Evolutionary conservation across 2,113 vertebrate species (phyloP), one percentile per base, ranked within the genome.

Genomic region (Grallaria varia): DNA sequence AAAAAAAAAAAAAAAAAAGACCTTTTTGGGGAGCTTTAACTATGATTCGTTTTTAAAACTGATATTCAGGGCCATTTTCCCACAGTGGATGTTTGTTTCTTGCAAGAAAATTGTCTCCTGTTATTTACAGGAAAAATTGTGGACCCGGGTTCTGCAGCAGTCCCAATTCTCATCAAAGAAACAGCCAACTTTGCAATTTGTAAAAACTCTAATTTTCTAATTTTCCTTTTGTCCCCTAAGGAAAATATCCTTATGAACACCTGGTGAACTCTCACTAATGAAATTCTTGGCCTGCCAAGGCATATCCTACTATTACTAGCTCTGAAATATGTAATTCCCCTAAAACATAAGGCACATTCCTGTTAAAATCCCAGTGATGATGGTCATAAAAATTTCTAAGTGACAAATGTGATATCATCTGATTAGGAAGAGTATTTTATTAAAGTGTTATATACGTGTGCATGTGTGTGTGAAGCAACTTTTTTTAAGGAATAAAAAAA

Each of bases 121-220:
- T 66, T 85, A 81, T 53, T 84, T 68, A 44, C 17, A 90, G n/a
- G 64, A 63, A 82, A 13, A 73, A 52, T 7, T 31, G n/a, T 62
- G 56, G 23, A 35, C 19, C 21, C 62, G n/a, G 59, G 17, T 42
- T 83, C 86, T 82, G 25, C 33, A 47, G 21, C 16, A 40, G 49
- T 66, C 27, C 28, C 64, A 59, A 49, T 71, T 84, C 84, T 42
- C 64, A 78, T 93, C 90, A 89, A 96, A 94, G 23, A 80, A 93
- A 62, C 14, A 28, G 44, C 14, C 89, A 45, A 47, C 6, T 35
- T 72, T 84, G 24, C 49, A 24, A 68, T 84, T 67, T 39, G 37
- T 86, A 95, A 87, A 95, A 80, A 17, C 0, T 18, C 27, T n/a
- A 27, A 49, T 79, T 92, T 96, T 95, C 50, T 52, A 16, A 16